Base-by-base conservation (phyloP, 2,113 vertebrate genomes). In the Lophochroa leadbeateri region DNA sequence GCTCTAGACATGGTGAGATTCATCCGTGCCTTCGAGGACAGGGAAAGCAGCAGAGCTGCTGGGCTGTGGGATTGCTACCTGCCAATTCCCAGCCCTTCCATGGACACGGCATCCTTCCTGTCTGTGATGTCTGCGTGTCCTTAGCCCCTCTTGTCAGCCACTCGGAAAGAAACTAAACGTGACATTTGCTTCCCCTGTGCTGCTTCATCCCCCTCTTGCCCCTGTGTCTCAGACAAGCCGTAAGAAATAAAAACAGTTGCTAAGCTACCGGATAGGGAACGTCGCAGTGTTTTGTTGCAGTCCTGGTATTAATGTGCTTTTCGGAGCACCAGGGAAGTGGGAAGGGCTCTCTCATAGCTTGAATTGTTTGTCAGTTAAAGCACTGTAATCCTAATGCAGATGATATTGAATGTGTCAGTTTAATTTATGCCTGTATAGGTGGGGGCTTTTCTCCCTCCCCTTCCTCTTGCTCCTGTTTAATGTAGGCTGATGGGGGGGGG, bases 241-340 rank as follows among this genome's bases (percentile, higher is more conserved):
- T 90, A 89, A 95, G 90, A 92, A 96, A 94, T 75, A 90, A 94
- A 91, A 96, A 58, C 91, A 96, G 97, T 97, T 97, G 97, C 97
- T 98, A 97, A 97, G 96, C 53, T 98, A 94, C 94, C 19, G 44
- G 82, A 14, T 84, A 68, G 53, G 55, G 92, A 87, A 31, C 79
- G n/a, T 74, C 2, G 1, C 29, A 27, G 82, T 69, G 17, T 88
- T 95, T 78, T 85, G 71, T 95, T 90, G 86, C 27, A 10, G 72
- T 86, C 46, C 70, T 1, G 9, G 6, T 70, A 52, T 85, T 79
- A 86, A 44, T 1, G 57, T 0, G 1, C 44, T 63, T 53, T 68
- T 77, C 58, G 49, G 74, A 64, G 20, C 68, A 19, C 84, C 2
- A 14, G 72, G 82, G 44, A 49, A 49, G 49, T 11, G 67, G 70